These are phyloP conservation scores for Lepidochrysops patricia DNA, from an alignment of 2,888 invertebrate species.

Conservation along the genomic window DNA sequence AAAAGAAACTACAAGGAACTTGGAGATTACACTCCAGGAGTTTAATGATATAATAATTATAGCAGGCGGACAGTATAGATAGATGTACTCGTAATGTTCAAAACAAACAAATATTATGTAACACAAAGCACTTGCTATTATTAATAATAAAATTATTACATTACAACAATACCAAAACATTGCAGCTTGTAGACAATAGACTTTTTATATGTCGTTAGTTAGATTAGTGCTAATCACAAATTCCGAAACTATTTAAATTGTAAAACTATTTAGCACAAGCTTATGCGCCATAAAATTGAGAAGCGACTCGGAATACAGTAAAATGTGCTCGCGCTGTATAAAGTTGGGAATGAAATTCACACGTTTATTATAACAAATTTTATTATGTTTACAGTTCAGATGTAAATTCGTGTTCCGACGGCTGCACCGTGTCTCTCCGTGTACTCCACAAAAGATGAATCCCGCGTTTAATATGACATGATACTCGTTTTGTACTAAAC, in stretches of 20 bases:
- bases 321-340: neutral
- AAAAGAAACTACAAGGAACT: slow-evolving; percentile 6
- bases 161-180: no score
- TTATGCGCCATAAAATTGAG: neutral
- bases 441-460: slow-evolving; percentile 8
- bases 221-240: neutral
- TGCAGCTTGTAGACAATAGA: no score
- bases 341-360: slow-evolving; percentile 9
- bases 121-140: neutral
- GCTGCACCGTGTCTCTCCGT: slow-evolving; percentile 5
- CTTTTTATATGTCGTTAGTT: neutral
- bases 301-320: neutral
- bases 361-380: slow-evolving; percentile 14
- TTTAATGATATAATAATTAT: slow-evolving; percentile 7
- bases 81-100: neutral
- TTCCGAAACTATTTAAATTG: neutral
- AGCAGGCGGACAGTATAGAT: neutral
- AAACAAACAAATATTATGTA: neutral
- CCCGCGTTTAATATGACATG: slow-evolving; percentile 11
- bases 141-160: no score
- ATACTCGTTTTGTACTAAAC: slow-evolving; percentile 4
- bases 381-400: slow-evolving; percentile 14
- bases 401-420: slow-evolving; percentile 7
- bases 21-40: slow-evolving; percentile 2
- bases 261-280: neutral